Evolutionary conservation across 2,888 invertebrate genomes (phyloP).

Genomic region (Nezara viridula): DNA sequence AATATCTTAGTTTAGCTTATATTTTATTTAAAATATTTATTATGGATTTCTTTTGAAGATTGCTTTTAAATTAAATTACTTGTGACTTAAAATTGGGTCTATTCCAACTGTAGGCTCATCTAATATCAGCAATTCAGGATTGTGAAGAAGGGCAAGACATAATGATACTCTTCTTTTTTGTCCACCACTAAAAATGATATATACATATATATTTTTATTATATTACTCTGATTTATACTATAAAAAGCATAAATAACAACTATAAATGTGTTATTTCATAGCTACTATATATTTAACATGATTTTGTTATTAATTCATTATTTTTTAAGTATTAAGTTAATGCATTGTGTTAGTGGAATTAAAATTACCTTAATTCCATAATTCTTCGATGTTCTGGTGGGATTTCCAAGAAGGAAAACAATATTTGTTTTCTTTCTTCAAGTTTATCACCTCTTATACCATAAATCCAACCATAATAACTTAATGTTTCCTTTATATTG

Average conservation of each 20-base stretch:
- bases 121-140: constrained; percentile 26
- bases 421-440: not conserved
- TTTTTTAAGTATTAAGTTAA: not conserved
- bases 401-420: not conserved
- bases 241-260: not conserved
- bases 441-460: not conserved
- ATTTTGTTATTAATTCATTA: not conserved
- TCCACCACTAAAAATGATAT: not conserved
- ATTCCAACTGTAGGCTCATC: constrained; percentile 45
- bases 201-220: not conserved
- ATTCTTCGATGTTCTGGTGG: not conserved
- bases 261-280: not conserved
- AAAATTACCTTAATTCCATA: not conserved
- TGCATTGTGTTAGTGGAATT: not conserved
- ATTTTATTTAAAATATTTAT: constrained; percentile 7
- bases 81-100: constrained; percentile 15
- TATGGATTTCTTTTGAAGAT: not conserved
- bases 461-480: constrained; percentile 20
- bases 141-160: not conserved
- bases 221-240: not conserved
- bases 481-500: not conserved
- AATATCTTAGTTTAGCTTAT: not conserved
- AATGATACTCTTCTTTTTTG: constrained; percentile 15
- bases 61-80: not conserved
- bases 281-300: not conserved